Evolutionary conservation across 2,888 invertebrate genomes (phyloP).

Genomic region (Cryptus armator): DNA sequence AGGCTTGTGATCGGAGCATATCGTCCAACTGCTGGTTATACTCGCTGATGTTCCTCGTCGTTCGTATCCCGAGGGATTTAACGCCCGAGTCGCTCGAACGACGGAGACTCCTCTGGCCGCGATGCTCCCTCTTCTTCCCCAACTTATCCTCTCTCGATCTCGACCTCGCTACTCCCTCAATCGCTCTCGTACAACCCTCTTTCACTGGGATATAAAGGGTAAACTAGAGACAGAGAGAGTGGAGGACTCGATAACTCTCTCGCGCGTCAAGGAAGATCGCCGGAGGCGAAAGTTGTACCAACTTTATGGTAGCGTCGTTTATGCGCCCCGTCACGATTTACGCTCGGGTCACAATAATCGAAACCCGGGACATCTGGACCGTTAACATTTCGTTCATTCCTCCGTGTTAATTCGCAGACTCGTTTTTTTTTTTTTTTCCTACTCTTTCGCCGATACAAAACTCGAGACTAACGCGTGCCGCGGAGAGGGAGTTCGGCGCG

Average conservation of each 20-base stretch:
- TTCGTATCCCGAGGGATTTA: slow-evolving; percentile 81
- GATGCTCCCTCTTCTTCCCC: slow-evolving; percentile 54
- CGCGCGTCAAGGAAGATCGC: slow-evolving; percentile 50
- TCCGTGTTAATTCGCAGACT: slow-evolving; percentile 47
- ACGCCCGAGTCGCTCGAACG: slow-evolving; percentile 78
- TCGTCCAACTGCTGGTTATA: slow-evolving; percentile 10
- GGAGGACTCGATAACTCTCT: not conserved
- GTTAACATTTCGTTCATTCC: slow-evolving; percentile 26
- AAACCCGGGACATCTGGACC: slow-evolving; percentile 51
- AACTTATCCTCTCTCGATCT: slow-evolving; percentile 50
- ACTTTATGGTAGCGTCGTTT: not conserved
- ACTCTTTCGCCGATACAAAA: not conserved
- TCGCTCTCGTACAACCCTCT: slow-evolving; percentile 38
- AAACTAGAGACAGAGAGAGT: slow-evolving; percentile 40
- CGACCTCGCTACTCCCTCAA: slow-evolving; percentile 23
- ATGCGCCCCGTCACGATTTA: not conserved
- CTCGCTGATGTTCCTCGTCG: slow-evolving; percentile 45
- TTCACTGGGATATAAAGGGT: slow-evolving; percentile 48
- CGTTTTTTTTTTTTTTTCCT: slow-evolving; percentile 32
- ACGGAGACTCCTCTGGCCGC: slow-evolving; percentile 69
- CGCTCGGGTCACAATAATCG: slow-evolving; percentile 18
- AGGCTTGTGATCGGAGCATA: slow-evolving; percentile 49
- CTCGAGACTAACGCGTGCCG: slow-evolving; percentile 28
- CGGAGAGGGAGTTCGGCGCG: slow-evolving; percentile 4
- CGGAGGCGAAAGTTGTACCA: slow-evolving; percentile 32